Percentiles rank a stretch among this genome's conserved stretches.
Conservation (phyloP, 2,888 invertebrate genomes). For the Phengaris arion region DNA sequence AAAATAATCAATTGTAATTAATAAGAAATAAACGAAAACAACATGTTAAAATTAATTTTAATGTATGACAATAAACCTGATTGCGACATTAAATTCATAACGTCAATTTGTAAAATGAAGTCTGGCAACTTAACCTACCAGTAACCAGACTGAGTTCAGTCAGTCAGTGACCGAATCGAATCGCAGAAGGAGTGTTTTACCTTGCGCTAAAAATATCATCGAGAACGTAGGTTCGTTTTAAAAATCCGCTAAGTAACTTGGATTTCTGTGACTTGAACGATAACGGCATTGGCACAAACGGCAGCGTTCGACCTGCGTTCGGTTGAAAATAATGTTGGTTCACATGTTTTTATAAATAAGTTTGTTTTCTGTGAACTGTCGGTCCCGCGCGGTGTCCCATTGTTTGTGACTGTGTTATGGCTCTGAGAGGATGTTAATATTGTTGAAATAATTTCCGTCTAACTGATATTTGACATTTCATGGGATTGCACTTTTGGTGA, state of each 20-base stretch:
- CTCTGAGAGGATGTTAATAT: conserved; percentile 65
- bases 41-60: background rate
- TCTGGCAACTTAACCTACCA: conserved; percentile 43
- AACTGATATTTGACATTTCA: conserved; percentile 57
- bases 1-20: background rate
- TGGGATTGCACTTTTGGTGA: conserved; percentile 69
- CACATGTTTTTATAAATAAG: conserved; percentile 39
- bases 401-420: conserved; percentile 66
- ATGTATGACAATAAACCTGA: background rate
- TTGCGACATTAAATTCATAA: conserved; percentile 2
- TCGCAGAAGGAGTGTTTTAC: conserved; percentile 46
- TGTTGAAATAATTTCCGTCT: conserved; percentile 39
- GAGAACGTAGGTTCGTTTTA: conserved; percentile 47
- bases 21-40: background rate
- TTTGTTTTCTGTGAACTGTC: conserved; percentile 55
- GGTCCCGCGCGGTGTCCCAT: conserved; percentile 56
- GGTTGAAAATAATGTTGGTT: conserved; percentile 38
- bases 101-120: conserved; percentile 42
- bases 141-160: conserved; percentile 42
- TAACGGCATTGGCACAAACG: conserved; percentile 41
- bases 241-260: conserved; percentile 46
- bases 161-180: conserved; percentile 51
- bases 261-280: conserved; percentile 53
- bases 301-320: conserved; percentile 29
- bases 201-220: conserved; percentile 55